phyloP scores from a whole-genome alignment of 2,888 invertebrate species.

The Ormia ochracea region DNA sequence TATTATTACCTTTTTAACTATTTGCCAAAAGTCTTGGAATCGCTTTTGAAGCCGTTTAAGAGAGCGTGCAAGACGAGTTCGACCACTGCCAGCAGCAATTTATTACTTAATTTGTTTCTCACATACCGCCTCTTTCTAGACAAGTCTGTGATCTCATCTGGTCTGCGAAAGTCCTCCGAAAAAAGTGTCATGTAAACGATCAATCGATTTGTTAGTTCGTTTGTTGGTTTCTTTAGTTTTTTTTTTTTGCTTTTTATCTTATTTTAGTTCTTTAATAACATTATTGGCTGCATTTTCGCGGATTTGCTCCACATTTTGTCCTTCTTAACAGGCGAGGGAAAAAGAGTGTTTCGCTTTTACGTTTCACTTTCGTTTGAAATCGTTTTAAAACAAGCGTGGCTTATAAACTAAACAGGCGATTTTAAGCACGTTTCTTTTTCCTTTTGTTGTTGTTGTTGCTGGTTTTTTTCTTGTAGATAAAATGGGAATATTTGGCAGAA shows the following conservation, averaged over 20 bases:
- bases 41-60: neutral
- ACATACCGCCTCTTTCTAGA: neutral
- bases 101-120: neutral
- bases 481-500: neutral
- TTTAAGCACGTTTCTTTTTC: slow-evolving; percentile 35
- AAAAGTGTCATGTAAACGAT: slow-evolving; percentile 61
- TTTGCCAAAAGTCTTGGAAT: neutral
- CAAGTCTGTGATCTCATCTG: neutral
- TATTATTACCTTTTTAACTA: no score
- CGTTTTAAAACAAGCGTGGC: slow-evolving; percentile 31
- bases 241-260: neutral
- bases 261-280: slow-evolving; percentile 24
- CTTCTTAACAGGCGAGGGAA: slow-evolving; percentile 9
- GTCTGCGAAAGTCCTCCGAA: slow-evolving; percentile 24
- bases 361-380: slow-evolving; percentile 60
- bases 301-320: slow-evolving; percentile 54
- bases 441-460: no score
- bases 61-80: neutral
- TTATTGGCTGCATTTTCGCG: slow-evolving; percentile 30
- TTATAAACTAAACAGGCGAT: slow-evolving; percentile 42
- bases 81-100: neutral
- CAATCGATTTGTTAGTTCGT: slow-evolving; percentile 63
- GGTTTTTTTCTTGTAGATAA: neutral
- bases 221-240: no score
- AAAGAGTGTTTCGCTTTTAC: slow-evolving; percentile 36